Evolutionary conservation across 2,888 invertebrate species (phyloP).

Genomic region (Agapostemon virescens): DNA sequence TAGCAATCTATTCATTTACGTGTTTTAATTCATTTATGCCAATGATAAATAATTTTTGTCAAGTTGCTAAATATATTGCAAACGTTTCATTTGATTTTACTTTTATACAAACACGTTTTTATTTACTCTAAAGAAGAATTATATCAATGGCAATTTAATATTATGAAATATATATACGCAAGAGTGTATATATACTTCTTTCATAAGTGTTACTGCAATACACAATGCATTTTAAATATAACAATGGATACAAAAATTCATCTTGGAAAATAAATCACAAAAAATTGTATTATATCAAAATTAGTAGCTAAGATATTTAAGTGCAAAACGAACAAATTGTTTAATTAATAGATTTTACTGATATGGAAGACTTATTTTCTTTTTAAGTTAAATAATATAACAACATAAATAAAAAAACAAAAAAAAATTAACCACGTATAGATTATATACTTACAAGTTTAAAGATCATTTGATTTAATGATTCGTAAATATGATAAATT

Average conservation of each 20-base stretch:
- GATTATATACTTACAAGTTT: not conserved
- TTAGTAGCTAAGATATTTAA: not conserved
- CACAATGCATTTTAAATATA: constrained; percentile 33
- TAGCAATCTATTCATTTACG: not conserved
- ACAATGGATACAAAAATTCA: not conserved
- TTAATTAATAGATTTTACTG: constrained; percentile 13
- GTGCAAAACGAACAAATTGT: constrained; percentile 18
- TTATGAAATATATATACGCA: constrained; percentile 1
- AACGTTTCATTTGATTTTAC: constrained; percentile 23
- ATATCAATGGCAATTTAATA: constrained; percentile 3
- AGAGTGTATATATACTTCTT: constrained; percentile 11
- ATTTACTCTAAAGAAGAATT: constrained; percentile 19
- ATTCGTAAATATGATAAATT: constrained; percentile 6
- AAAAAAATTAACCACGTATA: not conserved
- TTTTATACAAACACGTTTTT: constrained; percentile 23
- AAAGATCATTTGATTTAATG: constrained; percentile 14
- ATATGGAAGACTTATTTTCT: constrained; percentile 18
- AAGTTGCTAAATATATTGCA: constrained; percentile 37
- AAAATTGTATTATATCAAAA: constrained; percentile 3
- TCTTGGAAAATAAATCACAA: constrained; percentile 7
- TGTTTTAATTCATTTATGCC: constrained; percentile 9
- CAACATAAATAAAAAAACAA: not conserved
- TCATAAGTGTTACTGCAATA: constrained; percentile 34
- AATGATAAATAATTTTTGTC: constrained; percentile 23
- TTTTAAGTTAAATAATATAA: constrained; percentile 8